A percentile compares a stretch with the other conserved stretches of the same genome.
These are phyloP conservation scores for Hafferia zeledoni DNA, from an alignment of 2,797 vertebrate genomes.

Conservation along the genomic window DNA sequence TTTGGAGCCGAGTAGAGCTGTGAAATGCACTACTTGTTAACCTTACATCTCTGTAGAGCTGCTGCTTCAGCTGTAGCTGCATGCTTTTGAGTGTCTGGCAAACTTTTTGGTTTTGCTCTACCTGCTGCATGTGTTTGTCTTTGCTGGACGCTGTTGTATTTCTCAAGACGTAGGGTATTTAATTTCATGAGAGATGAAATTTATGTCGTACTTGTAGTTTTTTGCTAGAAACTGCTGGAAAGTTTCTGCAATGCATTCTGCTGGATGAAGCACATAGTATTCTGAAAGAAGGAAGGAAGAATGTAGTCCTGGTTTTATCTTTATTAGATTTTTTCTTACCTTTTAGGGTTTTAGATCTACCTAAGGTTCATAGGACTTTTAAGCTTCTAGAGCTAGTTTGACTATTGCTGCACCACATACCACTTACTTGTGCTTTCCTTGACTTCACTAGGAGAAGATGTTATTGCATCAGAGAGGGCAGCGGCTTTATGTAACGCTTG, in stretches of 20 bases:
- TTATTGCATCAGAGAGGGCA: constrained; percentile 94
- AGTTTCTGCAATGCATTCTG: background rate
- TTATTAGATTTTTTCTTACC: background rate
- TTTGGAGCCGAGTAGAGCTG: background rate
- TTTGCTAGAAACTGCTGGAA: background rate
- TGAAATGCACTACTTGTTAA: background rate
- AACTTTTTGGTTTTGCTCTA: background rate
- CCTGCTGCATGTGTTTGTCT: background rate
- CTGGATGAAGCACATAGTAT: background rate
- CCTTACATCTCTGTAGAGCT: background rate
- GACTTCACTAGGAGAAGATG: constrained; percentile 87
- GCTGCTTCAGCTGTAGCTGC: background rate
- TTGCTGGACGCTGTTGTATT: background rate
- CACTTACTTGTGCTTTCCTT: background rate
- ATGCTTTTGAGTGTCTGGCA: background rate
- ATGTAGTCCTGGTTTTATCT: background rate
- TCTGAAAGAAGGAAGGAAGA: background rate
- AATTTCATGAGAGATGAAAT: background rate
- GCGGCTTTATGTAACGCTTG: constrained; percentile 91
- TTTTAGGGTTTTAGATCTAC: background rate
- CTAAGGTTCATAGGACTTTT: background rate
- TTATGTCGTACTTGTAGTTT: fast-evolving
- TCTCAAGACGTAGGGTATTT: background rate
- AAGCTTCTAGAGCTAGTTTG: background rate
- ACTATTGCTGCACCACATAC: background rate